Percentiles rank a stretch among this genome's conserved stretches.
phyloP scores from a whole-genome alignment of 2,888 invertebrate genomes.

The Andrena minutula region DNA sequence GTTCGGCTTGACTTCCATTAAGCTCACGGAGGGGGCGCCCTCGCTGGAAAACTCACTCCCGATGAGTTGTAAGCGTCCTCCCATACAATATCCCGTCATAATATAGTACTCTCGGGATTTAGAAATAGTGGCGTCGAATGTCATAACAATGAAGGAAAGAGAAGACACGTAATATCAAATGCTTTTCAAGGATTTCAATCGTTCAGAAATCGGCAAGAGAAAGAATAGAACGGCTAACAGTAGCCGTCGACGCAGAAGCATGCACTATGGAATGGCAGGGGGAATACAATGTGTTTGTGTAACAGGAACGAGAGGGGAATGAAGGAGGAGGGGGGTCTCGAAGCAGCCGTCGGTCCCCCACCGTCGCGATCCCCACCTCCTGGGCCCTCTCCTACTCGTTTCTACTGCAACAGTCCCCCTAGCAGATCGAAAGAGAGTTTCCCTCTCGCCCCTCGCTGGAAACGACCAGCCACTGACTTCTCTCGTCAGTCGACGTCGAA shows the following conservation, averaged over 20 bases:
- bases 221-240: constrained; percentile 19
- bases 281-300: constrained; percentile 25
- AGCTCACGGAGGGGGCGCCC: no score
- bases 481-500: constrained; percentile 75
- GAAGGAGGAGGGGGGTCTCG: constrained; percentile 13
- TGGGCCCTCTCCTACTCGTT: constrained; percentile 55
- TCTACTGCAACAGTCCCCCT: constrained; percentile 58
- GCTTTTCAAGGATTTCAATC: neutral
- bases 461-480: constrained; percentile 72
- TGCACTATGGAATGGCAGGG: constrained; percentile 45
- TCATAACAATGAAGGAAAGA: no score
- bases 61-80: no score
- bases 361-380: constrained; percentile 53
- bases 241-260: constrained; percentile 51
- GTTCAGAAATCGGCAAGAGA: neutral
- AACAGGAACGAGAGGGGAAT: constrained; percentile 36
- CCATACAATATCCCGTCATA: no score
- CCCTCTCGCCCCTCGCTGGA: constrained; percentile 52
- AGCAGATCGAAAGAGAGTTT: constrained; percentile 52
- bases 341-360: constrained; percentile 62
- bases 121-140: no score
- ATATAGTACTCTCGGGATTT: no score
- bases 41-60: no score
- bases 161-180: neutral
- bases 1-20: no score